Conservation (phyloP, 2,113 vertebrate genomes). For the Macroglossus sobrinus region DNA sequence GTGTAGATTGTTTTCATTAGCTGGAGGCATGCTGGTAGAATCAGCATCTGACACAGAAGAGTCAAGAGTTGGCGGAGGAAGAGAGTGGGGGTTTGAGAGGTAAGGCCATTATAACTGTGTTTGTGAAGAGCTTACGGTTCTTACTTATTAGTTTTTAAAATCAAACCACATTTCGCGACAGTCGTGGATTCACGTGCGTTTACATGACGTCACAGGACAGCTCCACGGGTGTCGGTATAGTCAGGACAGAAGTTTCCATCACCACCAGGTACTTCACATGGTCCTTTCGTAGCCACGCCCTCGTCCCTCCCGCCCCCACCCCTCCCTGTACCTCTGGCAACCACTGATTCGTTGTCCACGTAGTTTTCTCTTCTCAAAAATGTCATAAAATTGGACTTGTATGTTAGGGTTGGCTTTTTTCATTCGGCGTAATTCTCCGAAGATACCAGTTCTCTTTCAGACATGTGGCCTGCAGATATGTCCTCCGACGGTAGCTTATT, state of each 20-base stretch:
- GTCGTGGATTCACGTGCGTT: neutral
- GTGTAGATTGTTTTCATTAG: neutral
- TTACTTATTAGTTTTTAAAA: neutral
- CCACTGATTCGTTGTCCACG: neutral
- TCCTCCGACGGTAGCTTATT: neutral
- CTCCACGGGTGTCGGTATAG: neutral
- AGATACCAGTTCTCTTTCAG: neutral
- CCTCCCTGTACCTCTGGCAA: neutral
- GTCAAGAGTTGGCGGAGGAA: neutral
- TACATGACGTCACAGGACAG: neutral
- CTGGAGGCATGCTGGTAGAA: neutral
- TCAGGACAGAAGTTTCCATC: neutral
- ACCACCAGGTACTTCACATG: neutral
- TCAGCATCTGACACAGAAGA: neutral
- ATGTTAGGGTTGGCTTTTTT: neutral
- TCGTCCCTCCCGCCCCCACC: neutral
- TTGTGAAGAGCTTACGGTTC: neutral
- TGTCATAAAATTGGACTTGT: neutral
- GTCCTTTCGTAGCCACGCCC: neutral
- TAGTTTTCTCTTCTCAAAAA: slow-evolving; percentile 2
- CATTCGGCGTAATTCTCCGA: neutral
- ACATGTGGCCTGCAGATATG: neutral
- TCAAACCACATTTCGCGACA: neutral
- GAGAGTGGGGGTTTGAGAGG: neutral
- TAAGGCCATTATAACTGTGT: neutral